Conservation (phyloP, 2,113 vertebrate species). For the Raja brachyura region DNA sequence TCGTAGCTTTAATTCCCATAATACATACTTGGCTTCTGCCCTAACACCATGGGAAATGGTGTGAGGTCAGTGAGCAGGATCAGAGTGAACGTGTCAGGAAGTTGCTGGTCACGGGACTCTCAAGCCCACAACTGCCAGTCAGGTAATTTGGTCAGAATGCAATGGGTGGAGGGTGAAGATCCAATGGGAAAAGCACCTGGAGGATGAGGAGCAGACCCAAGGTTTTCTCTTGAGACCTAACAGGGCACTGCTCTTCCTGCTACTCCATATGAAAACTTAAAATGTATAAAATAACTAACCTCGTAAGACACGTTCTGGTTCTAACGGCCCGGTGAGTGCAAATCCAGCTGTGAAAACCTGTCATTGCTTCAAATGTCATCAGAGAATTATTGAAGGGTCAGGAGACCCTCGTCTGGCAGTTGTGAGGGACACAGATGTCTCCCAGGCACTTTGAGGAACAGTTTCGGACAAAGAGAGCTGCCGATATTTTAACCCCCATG, state of each 20-base stretch:
- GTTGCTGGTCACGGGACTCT: background rate
- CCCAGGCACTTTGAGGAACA: too few species aligned
- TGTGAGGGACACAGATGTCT: background rate
- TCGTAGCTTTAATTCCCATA: background rate
- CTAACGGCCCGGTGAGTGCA: background rate
- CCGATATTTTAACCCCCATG: background rate
- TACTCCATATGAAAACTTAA: background rate
- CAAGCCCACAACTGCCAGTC: background rate
- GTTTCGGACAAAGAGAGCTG: background rate
- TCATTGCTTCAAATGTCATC: background rate
- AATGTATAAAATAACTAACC: background rate
- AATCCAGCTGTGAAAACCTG: background rate
- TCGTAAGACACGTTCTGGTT: background rate
- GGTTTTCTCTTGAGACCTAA: background rate
- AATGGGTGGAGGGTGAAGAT: background rate
- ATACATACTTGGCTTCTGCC: background rate
- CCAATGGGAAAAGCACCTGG: background rate
- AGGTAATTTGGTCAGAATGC: background rate
- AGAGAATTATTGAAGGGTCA: background rate
- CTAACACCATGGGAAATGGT: background rate
- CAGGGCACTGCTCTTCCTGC: background rate
- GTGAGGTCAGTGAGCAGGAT: background rate
- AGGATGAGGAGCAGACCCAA: background rate
- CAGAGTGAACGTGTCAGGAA: background rate
- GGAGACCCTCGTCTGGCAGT: background rate